phyloP scores from a whole-genome alignment of 2,113 vertebrate genomes.

The Taurulus bubalis region DNA sequence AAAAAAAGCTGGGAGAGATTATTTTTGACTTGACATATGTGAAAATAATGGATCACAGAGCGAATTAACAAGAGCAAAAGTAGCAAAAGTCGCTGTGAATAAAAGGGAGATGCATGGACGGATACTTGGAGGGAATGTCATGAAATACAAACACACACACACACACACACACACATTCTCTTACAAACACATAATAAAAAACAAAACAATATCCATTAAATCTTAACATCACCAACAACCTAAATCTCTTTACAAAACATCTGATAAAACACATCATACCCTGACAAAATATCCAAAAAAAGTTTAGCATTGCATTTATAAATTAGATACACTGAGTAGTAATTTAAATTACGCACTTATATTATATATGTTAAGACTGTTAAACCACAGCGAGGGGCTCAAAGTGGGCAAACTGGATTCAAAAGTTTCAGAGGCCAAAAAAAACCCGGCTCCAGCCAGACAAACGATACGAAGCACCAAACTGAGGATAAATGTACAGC shows the following conservation, averaged over 20 bases:
- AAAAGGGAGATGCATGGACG: slow-evolving; percentile 40
- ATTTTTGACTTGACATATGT: slow-evolving; percentile 33
- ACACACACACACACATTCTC: slow-evolving; percentile 42
- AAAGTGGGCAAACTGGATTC: slow-evolving; percentile 49
- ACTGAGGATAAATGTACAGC: slow-evolving; percentile 67
- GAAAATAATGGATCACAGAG: slow-evolving; percentile 35
- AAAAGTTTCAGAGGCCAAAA: slow-evolving; percentile 46
- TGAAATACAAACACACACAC: slow-evolving; percentile 37
- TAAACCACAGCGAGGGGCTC: slow-evolving; percentile 70
- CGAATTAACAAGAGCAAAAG: slow-evolving; percentile 33
- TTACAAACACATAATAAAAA: slow-evolving; percentile 46
- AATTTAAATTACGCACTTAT: slow-evolving; percentile 81
- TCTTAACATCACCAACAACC: slow-evolving; percentile 62
- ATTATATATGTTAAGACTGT: slow-evolving; percentile 75
- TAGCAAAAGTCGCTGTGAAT: slow-evolving; percentile 35
- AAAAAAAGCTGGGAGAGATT: slow-evolving; percentile 52
- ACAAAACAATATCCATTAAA: slow-evolving; percentile 65
- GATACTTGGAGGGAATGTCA: slow-evolving; percentile 44
- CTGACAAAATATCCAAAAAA: slow-evolving; percentile 77
- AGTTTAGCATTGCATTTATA: slow-evolving; percentile 80
- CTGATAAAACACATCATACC: slow-evolving; percentile 64
- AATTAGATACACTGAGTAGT: slow-evolving; percentile 82
- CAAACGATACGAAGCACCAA: slow-evolving; percentile 78
- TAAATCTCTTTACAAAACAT: slow-evolving; percentile 76
- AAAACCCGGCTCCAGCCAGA: slow-evolving; percentile 55